These are phyloP conservation scores for Agrochola lychnidis DNA, from an alignment of 2,888 invertebrate species.

Conservation along the genomic window DNA sequence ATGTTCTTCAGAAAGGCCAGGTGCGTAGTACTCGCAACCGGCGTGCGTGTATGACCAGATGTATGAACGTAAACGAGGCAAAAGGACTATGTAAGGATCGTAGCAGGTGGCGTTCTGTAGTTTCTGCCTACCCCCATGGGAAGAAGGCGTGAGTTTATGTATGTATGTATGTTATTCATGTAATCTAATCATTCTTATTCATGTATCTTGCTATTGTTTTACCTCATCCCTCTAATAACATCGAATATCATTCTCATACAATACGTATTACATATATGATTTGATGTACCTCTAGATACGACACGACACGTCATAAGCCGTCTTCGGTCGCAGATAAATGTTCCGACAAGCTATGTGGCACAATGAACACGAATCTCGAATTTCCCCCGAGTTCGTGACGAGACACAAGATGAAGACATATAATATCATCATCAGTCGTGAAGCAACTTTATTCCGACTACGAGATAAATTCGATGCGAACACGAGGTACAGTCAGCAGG, in stretches of 20 bases:
- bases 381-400: constrained; percentile 75
- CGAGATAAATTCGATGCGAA: constrained; percentile 69
- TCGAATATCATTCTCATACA: constrained; percentile 30
- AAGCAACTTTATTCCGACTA: constrained; percentile 65
- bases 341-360: constrained; percentile 66
- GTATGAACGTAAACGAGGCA: too few relatives aligned
- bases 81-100: too few relatives aligned
- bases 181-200: constrained; percentile 38
- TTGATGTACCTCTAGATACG: constrained; percentile 55
- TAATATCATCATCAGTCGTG: constrained; percentile 70
- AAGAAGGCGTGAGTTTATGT: too few relatives aligned
- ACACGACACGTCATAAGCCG: constrained; percentile 65
- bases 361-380: constrained; percentile 73
- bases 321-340: constrained; percentile 71
- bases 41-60: too few relatives aligned
- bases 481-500: constrained; percentile 63
- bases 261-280: constrained; percentile 47
- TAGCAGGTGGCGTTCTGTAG: too few relatives aligned
- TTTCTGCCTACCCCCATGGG: too few relatives aligned
- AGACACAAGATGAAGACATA: constrained; percentile 72
- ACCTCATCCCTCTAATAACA: constrained; percentile 10
- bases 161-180: too few relatives aligned
- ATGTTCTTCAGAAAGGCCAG: too few relatives aligned
- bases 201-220: constrained; percentile 35
- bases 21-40: too few relatives aligned